Evolutionary conservation across 2,113 vertebrate genomes (phyloP), one percentile per base, ranked within the genome.

Genomic region (Chaenogobius annularis): DNA sequence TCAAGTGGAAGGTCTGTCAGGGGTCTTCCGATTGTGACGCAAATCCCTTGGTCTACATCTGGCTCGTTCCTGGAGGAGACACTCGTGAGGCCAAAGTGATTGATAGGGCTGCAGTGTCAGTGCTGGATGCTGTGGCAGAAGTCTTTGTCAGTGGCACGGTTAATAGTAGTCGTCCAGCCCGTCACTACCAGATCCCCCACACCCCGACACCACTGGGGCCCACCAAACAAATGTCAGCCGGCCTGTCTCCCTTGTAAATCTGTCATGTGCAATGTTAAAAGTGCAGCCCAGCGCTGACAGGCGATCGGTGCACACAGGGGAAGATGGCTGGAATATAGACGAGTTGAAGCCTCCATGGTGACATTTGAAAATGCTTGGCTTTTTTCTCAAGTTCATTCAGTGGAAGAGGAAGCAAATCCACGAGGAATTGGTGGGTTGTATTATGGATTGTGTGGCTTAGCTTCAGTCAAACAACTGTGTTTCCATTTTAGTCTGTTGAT

Each of bases 171-270:
- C 75, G 79, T 80, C 65, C 75, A 86, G 44, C 85, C 83, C 76
- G 71, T 56, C 7, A 68, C 10, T 7, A 68, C 54, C 22, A 77
- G 65, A 75, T 78, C 56, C 69, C 67, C 50, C 17, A n/a, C 50
- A 17, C 50, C 9, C 50, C 72, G 86, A 84, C 82, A 77, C 86
- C 77, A 77, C 78, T 63, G 63, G 74, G 80, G 83, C 70, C n/a
- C 84, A 80, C 80, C 84, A 83, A 90, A 88, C 80, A 88, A 88
- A 90, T 89, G 87, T 80, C 85, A 88, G 62, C 17, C 70, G 86
- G 78, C 83, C 82, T 75, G 54, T 73, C 73, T 72, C 71, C 54
- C 81, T 72, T 75, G 67, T 75, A 55, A 83, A 76, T 85, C 62
- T 65, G 46, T 72, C 79, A 72, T 74, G 61, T 20, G 12, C 3